phyloP scores from a whole-genome alignment of 92 coral and sea anemone species.

The Galaxea fascicularis region DNA sequence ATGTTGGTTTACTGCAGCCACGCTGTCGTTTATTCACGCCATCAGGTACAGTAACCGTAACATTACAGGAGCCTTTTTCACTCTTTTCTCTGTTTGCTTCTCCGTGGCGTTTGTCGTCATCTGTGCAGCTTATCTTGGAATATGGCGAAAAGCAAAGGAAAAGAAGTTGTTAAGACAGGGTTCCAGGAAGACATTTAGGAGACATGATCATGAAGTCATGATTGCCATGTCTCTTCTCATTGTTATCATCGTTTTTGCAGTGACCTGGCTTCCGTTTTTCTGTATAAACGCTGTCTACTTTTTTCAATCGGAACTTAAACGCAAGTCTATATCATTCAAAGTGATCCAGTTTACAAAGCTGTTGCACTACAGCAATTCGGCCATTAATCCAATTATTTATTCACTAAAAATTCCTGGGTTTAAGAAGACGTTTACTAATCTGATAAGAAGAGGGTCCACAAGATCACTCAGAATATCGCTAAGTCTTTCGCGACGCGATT shows the following conservation, averaged over 20 bases:
- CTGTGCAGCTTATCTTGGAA: slow-evolving; percentile 71
- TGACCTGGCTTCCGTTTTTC: slow-evolving; percentile 84
- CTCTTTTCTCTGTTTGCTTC: slow-evolving; percentile 59
- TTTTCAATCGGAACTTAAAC: slow-evolving; percentile 35
- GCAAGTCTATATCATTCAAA: slow-evolving; percentile 50
- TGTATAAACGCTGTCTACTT: slow-evolving; percentile 69
- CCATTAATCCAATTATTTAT: slow-evolving; percentile 87
- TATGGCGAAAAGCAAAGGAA: slow-evolving; percentile 66
- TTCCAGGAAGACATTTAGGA: slow-evolving; percentile 42
- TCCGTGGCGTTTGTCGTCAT: slow-evolving; percentile 63
- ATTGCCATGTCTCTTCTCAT: slow-evolving; percentile 79
- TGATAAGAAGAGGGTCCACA: slow-evolving; percentile 52
- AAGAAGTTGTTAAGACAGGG: slow-evolving; percentile 21
- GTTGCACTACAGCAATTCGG: slow-evolving; percentile 82
- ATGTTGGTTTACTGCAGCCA: slow-evolving; percentile 71
- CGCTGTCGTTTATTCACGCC: slow-evolving; percentile 63
- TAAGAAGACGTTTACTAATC: slow-evolving; percentile 71
- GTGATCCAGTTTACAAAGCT: slow-evolving; percentile 71
- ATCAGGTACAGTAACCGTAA: slow-evolving; percentile 35
- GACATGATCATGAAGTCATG: slow-evolving; percentile 73
- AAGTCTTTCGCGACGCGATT: slow-evolving; percentile 65
- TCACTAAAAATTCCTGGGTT: slow-evolving; percentile 88
- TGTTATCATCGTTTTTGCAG: slow-evolving; percentile 70
- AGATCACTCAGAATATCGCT: slow-evolving; percentile 50
- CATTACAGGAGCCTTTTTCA: slow-evolving; percentile 62